Conservation (phyloP, 30 jellyfish, hydroid and myxozoan species). For the Mastigias papua region DNA sequence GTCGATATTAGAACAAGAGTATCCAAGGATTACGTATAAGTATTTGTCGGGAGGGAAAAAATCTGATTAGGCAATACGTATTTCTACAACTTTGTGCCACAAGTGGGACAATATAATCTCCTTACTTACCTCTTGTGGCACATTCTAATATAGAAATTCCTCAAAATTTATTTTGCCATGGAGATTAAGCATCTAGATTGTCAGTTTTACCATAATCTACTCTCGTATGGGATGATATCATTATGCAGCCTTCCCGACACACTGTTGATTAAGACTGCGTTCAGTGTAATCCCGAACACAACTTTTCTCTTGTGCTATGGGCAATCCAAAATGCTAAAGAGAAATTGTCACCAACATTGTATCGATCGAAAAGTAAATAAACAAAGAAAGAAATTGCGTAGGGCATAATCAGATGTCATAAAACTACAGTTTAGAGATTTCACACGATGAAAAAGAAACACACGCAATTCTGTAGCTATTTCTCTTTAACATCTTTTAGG, state of each 20-base stretch:
- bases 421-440: not conserved
- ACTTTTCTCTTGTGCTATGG: no score
- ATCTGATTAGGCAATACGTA: not conserved
- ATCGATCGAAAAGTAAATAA: no score
- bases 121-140: constrained; percentile 5
- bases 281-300: no score
- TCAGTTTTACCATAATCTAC: not conserved
- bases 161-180: not conserved
- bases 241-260: no score
- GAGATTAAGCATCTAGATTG: not conserved
- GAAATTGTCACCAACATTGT: no score
- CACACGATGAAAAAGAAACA: no score
- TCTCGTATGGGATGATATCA: no score
- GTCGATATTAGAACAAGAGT: not conserved
- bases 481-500: constrained; percentile 26
- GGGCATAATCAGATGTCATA: not conserved
- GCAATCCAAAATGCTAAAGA: no score
- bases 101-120: not conserved
- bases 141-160: not conserved
- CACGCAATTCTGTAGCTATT: not conserved
- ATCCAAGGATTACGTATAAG: not conserved
- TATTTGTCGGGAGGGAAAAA: not conserved
- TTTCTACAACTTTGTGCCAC: not conserved
- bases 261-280: no score
- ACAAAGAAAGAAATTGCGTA: no score